phyloP scores from a whole-genome alignment of 2,888 invertebrate genomes.

The Autographa pulchrina region DNA sequence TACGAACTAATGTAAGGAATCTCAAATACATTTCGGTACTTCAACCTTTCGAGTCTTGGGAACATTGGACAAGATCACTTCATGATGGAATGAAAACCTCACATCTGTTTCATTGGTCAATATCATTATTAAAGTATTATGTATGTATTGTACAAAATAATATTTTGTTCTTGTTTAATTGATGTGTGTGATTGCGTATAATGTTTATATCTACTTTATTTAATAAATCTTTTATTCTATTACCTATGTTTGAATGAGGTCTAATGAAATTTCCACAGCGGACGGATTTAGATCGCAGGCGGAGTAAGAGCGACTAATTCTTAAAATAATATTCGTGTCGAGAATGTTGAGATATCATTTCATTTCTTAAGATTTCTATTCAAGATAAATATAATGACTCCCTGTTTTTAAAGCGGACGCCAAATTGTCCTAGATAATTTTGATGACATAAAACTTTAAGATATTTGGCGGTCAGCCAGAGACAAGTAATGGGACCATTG shows the following conservation, averaged over 20 bases:
- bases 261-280: conserved; percentile 23
- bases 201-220: conserved; percentile 86
- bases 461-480: conserved; percentile 80
- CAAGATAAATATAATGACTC: conserved; percentile 83
- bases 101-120: conserved; percentile 72
- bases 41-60: conserved; percentile 82
- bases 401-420: conserved; percentile 83
- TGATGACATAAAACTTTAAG: conserved; percentile 83
- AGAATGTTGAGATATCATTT: conserved; percentile 69
- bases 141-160: conserved; percentile 87
- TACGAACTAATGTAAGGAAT: conserved; percentile 81
- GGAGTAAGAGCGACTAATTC: conserved; percentile 60
- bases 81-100: conserved; percentile 63
- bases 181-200: conserved; percentile 86
- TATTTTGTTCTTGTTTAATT: conserved; percentile 84
- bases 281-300: conserved; percentile 59
- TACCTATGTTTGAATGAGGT: conserved; percentile 64
- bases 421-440: conserved; percentile 87
- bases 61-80: conserved; percentile 77
- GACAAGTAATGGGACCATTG: conserved; percentile 77
- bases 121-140: conserved; percentile 79
- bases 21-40: conserved; percentile 78
- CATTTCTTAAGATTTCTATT: conserved; percentile 76
- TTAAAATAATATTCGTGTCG: conserved; percentile 71
- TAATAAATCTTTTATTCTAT: conserved; percentile 88